These are phyloP conservation scores for Apodemus speciosus DNA, from an alignment of 2,113 vertebrate species.

Conservation along the genomic window DNA sequence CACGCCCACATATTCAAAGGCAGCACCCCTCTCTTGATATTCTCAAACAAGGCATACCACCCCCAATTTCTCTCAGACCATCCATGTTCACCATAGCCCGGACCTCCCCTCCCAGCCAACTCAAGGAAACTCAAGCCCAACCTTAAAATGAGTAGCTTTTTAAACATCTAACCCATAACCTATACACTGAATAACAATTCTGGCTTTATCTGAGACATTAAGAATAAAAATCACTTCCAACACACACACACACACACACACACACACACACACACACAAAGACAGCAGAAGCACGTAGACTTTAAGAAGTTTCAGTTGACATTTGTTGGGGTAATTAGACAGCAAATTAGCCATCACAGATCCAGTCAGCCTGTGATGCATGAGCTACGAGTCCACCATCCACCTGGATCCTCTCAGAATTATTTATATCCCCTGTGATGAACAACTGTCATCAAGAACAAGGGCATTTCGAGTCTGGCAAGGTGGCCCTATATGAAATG, in stretches of 20 bases:
- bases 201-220: background rate
- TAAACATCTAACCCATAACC: background rate
- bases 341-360: background rate
- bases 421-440: background rate
- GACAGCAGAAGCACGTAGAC: background rate
- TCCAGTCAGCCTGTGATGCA: background rate
- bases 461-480: background rate
- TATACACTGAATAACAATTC: background rate
- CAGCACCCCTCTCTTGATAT: background rate
- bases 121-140: background rate
- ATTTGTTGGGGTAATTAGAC: background rate
- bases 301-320: background rate
- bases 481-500: background rate
- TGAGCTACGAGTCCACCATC: background rate
- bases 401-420: background rate
- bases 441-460: background rate
- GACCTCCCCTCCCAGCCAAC: background rate
- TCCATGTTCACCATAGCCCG: background rate
- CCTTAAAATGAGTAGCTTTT: background rate
- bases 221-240: background rate
- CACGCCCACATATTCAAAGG: background rate
- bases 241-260: background rate
- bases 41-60: background rate
- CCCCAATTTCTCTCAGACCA: background rate
- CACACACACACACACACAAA: background rate